Evolutionary conservation across 2,888 invertebrate genomes (phyloP), one percentile per base, ranked within the genome.

Genomic region (Kuschelorhynchus macadamiae): DNA sequence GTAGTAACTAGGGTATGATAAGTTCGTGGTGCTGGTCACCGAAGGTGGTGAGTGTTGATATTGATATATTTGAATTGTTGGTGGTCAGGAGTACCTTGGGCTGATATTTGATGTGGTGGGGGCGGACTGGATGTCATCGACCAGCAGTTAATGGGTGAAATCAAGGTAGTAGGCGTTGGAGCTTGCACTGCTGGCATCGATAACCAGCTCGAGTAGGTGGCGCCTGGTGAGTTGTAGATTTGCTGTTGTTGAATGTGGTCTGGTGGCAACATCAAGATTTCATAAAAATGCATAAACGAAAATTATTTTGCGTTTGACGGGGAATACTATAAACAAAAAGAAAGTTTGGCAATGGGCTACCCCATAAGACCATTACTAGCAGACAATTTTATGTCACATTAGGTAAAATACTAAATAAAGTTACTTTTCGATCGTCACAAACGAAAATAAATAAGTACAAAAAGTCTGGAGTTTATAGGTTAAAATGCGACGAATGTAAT

Each of bases 111-210:
- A 64, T 82, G 81, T 2, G 82, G 82, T 2, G 83, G 82, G 2
- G 83, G 82, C 2, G 84, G 82, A 71, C 81, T 82, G n/a, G 84
- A 81, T 1, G 83, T 81, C 30, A 83, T 71, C 1, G 83, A 82
- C 84, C 84, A 84, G 72, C 84, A 84, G 71, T 84, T 84, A 32
- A 84, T 79, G 0, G 83, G 73, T 5, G 83, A 78, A 42, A 79
- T 79, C 67, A 83, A 77, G 12, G 82, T 78, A 7, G 82, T 79
- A 14, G 83, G 79, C 0, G 83, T 75, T 76, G 82, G 83, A 0
- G 81, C 78, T 67, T 81, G 83, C 69, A 77, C 74, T n/a, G 77
- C 72, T 2, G 80, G 76, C 71, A 81, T 76, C 14, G 82, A 74
- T 0, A 83, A 80, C 84, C 84, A 84, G 56, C 80, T 81, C 2